These are phyloP conservation scores for Hoplodrina ambigua DNA, from an alignment of 2,888 invertebrate species.

Conservation along the genomic window DNA sequence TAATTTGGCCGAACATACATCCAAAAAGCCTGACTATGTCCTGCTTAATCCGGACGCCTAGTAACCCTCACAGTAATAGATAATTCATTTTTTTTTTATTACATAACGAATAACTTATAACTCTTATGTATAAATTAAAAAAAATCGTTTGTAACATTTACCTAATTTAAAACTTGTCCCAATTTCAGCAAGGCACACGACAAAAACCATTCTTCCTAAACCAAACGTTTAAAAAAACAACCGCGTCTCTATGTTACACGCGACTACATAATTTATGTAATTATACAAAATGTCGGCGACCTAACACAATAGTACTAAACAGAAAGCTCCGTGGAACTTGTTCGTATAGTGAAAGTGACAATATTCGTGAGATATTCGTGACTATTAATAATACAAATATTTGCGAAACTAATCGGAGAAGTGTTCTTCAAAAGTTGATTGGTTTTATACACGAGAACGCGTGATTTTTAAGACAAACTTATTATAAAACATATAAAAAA, in stretches of 20 bases:
- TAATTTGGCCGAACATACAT: no score
- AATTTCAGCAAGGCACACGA: slow-evolving; percentile 33
- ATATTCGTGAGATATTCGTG: slow-evolving; percentile 58
- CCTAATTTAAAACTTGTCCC: slow-evolving; percentile 28
- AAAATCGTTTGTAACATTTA: slow-evolving; percentile 23
- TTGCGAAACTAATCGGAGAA: slow-evolving; percentile 47
- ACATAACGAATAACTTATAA: no score
- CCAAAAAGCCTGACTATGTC: no score
- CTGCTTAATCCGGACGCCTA: no score
- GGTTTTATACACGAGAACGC: slow-evolving; percentile 11
- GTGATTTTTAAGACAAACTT: background rate
- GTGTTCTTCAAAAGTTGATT: slow-evolving; percentile 20
- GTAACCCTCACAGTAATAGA: no score
- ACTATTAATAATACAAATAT: slow-evolving; percentile 49
- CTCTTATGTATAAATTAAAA: background rate
- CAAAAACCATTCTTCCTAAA: slow-evolving; percentile 27
- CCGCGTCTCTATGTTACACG: slow-evolving; percentile 42
- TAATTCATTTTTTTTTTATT: no score
- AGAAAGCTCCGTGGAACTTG: slow-evolving; percentile 62
- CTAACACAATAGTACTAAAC: slow-evolving; percentile 63
- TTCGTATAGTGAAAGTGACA: slow-evolving; percentile 59
- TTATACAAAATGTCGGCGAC: slow-evolving; percentile 59
- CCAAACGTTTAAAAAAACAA: slow-evolving; percentile 21
- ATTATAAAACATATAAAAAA: background rate
- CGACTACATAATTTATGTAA: slow-evolving; percentile 59